These are phyloP conservation scores for Papilio glaucus DNA, from an alignment of 1,140 invertebrate genomes.

Conservation along the genomic window DNA sequence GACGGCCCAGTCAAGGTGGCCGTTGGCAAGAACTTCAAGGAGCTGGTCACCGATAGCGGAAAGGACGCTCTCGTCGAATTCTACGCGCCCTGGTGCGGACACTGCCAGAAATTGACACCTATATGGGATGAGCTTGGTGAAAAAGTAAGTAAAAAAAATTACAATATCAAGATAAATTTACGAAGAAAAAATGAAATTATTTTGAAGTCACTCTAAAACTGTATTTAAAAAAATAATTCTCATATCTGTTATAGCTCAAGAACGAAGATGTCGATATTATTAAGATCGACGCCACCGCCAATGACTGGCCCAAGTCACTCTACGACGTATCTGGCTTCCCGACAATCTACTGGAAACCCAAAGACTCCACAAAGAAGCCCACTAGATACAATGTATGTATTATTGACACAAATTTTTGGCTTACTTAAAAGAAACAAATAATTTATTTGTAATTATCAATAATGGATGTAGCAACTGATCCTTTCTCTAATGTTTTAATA, in stretches of 20 bases:
- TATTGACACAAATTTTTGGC: conserved; percentile 3
- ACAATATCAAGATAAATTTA: not conserved
- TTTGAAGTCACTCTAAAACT: not conserved
- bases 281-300: conserved; percentile 99
- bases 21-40: conserved; percentile 98
- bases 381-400: conserved; percentile 93
- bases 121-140: conserved; percentile 97
- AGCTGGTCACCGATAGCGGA: conserved; percentile 94
- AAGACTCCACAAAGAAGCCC: conserved; percentile 91
- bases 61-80: conserved; percentile 98
- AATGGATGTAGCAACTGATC: too few relatives aligned
- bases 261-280: conserved; percentile 96
- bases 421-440: too few relatives aligned
- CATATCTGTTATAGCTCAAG: conserved; percentile 85
- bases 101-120: conserved; percentile 98
- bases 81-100: conserved; percentile 99
- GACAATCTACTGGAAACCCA: conserved; percentile 97
- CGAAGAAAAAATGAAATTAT: not conserved
- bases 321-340: conserved; percentile 99
- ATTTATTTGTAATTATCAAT: too few relatives aligned
- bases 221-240: not conserved
- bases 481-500: too few relatives aligned
- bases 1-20: conserved; percentile 94
- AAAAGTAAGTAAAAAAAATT: conserved; percentile 84
- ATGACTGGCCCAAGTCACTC: conserved; percentile 94